Percentiles rank a stretch among this genome's conserved stretches.
These are phyloP conservation scores for Mastomys natalensis DNA, from an alignment of 2,113 vertebrate species.

Conservation along the genomic window DNA sequence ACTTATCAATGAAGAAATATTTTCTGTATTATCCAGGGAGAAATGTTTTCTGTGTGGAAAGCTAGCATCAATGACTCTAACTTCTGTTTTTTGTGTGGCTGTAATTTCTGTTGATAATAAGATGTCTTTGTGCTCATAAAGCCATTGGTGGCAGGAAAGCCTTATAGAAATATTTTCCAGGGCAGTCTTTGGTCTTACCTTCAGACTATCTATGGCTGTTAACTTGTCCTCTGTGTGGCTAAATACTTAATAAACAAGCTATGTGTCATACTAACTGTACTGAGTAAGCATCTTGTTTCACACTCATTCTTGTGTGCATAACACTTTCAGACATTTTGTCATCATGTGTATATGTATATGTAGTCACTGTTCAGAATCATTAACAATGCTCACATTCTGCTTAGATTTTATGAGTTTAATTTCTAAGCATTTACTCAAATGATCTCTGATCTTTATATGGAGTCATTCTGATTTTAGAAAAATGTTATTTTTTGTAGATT, in stretches of 20 bases:
- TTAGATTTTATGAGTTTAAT: not conserved
- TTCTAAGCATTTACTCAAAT: not conserved
- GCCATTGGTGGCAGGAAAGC: not conserved
- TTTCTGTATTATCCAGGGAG: not conserved
- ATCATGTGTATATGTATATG: not conserved
- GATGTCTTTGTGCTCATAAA: not conserved
- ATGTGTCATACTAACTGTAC: not conserved
- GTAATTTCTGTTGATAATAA: slow-evolving; percentile 49
- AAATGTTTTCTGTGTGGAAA: not conserved
- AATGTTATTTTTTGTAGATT: not conserved
- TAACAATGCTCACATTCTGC: not conserved
- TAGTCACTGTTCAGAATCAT: not conserved
- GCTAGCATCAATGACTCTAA: not conserved
- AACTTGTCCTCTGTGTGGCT: slow-evolving; percentile 18
- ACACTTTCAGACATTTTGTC: not conserved
- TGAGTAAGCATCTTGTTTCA: not conserved
- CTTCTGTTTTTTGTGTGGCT: slow-evolving; percentile 22
- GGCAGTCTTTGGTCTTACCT: not conserved
- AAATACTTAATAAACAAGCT: slow-evolving; percentile 59
- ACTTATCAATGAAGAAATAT: not conserved
- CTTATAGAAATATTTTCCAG: slow-evolving; percentile 43
- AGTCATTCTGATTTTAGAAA: not conserved
- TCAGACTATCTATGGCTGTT: slow-evolving; percentile 33
- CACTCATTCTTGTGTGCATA: not conserved
- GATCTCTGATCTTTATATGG: not conserved